Percentiles rank a stretch among this genome's conserved stretches.
These are phyloP conservation scores for Pelobates cultripes DNA, from an alignment of 2,797 vertebrate species.

Conservation along the genomic window DNA sequence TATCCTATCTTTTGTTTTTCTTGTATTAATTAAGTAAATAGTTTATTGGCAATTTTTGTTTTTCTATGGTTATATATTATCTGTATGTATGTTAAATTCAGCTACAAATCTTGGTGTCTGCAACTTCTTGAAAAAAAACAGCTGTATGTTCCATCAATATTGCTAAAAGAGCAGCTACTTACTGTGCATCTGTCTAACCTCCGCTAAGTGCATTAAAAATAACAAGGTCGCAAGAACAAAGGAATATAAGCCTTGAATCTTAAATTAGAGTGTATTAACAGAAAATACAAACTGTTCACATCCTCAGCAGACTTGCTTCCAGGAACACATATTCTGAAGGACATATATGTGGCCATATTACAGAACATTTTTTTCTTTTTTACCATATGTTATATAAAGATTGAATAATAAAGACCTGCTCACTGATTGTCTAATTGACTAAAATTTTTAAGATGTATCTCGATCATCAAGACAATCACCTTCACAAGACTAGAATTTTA, in stretches of 20 bases:
- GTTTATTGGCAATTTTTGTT: too few species aligned
- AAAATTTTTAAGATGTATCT: neutral
- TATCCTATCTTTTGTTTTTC: too few species aligned
- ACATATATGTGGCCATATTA: slow-evolving; percentile 2
- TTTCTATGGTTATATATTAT: too few species aligned
- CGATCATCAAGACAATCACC: neutral
- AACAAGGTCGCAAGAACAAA: slow-evolving; percentile 36
- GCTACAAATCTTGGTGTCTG: too few species aligned
- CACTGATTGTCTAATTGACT: slow-evolving; percentile 13
- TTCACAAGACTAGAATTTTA: neutral
- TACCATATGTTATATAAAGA: neutral
- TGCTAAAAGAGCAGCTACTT: too few species aligned
- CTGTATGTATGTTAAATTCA: too few species aligned
- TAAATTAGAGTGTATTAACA: slow-evolving; percentile 48
- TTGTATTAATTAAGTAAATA: too few species aligned
- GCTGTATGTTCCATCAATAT: too few species aligned
- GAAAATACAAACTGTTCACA: slow-evolving; percentile 29
- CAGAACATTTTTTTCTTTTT: neutral
- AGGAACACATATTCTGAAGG: slow-evolving; percentile 28
- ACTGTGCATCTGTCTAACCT: neutral
- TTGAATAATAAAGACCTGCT: neutral
- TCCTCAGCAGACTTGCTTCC: slow-evolving; percentile 20
- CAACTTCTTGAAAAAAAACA: too few species aligned
- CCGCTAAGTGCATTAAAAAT: slow-evolving; percentile 38
- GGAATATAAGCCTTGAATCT: slow-evolving; percentile 21